These are phyloP conservation scores for human DNA, from an alignment of 2,113 vertebrate genomes.

Conservation along the genomic window DNA sequence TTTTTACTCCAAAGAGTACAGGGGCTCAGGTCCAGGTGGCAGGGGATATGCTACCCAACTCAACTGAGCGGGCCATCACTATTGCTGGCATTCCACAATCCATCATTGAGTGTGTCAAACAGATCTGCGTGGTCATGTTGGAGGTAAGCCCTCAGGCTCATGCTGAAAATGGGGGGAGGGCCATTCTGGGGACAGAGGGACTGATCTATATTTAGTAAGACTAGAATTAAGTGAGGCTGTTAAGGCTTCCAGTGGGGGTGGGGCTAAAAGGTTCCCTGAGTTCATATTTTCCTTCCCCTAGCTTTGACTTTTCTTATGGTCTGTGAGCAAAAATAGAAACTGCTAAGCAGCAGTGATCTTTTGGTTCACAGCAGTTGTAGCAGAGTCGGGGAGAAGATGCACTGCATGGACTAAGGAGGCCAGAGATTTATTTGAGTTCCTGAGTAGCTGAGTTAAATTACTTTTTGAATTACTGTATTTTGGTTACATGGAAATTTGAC, in stretches of 20 bases:
- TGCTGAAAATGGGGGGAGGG: constrained; percentile 38
- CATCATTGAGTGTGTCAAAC: constrained; percentile 99
- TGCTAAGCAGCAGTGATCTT: constrained; percentile 48
- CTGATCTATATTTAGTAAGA: constrained; percentile 64
- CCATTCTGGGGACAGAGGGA: constrained; percentile 30
- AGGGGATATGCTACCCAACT: constrained; percentile 99
- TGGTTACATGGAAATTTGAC: not conserved
- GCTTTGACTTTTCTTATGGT: constrained; percentile 39
- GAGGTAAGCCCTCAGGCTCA: constrained; percentile 89
- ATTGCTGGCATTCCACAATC: constrained; percentile 97
- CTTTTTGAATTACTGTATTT: not conserved
- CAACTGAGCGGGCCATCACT: constrained; percentile 98
- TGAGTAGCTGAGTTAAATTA: not conserved
- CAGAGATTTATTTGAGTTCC: not conserved
- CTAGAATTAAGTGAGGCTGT: constrained; percentile 71
- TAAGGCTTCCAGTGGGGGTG: not conserved
- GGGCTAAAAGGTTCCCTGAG: not conserved
- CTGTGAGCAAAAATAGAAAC: constrained; percentile 63
- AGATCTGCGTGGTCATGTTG: constrained; percentile 99
- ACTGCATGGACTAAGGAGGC: not conserved
- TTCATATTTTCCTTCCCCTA: constrained; percentile 45
- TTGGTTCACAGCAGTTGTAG: not conserved
- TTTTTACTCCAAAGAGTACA: constrained; percentile 89
- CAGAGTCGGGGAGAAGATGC: not conserved
- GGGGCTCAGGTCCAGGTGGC: constrained; percentile 99